Base-by-base conservation (phyloP, 1,140 invertebrate genomes). In the Colletes latitarsis region DNA sequence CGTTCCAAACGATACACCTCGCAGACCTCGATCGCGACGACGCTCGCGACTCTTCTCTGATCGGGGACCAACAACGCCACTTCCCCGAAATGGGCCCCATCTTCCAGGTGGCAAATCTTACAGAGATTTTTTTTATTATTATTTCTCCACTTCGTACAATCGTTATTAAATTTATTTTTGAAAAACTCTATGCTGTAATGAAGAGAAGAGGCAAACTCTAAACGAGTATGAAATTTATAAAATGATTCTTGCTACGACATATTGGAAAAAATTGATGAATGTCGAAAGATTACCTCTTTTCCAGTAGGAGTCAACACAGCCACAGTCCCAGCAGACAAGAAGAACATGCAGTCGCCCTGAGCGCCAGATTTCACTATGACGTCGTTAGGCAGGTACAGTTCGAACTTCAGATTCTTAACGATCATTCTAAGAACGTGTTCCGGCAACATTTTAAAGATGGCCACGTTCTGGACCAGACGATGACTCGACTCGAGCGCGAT, bases 331-430 rank as follows among this genome's bases (percentile, higher is more conserved):
- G 89, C 92, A 0, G 93, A 92, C 14, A 95, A 89, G 77, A 95
- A 95, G 83, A 94, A 95, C 94, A 95, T 95, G 81, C 94, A 95
- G 58, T 95, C 94, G 12, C 95, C 95, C 14, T 92, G 87, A 15
- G 92, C 91, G 0, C 94, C 94, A 5, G 94, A 94, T 85, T 94
- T 94, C 4, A 94, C 89, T 19, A 95, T 94, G 8, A 90, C 82
- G 49, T 93, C 92, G 57, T 92, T 90, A 0, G 88, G 89, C 46
- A 93, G 81, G 80, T 92, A 92, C 10, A 93, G 74, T 76, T 93
- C 92, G 10, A 91, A 90, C 62, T 89, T 93, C 30, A 93, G 79
- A 60, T 81, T 84, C 1, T 82, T 81, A 3, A 92, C 81, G 60
- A 93, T 92, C 1, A 81, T 80, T 10, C 80, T 83, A 0, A 93